Base-by-base conservation (phyloP, 2,797 vertebrate genomes). In the Anniella stebbinsi region DNA sequence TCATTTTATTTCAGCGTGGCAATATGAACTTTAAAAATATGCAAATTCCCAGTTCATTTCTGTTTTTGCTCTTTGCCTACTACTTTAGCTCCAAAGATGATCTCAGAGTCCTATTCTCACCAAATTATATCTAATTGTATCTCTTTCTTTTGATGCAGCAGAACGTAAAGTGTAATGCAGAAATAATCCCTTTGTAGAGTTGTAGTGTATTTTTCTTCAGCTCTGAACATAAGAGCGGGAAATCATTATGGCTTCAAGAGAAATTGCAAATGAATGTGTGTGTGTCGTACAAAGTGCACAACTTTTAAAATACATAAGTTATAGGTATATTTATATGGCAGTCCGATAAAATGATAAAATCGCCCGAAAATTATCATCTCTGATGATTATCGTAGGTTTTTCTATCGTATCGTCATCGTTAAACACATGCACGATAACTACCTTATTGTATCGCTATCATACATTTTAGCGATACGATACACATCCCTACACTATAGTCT, bases 171-270 rank as follows among this genome's bases (percentile, higher is more conserved):
- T 69, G 45, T 89, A 84, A 84, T 23, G 25, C 21, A 38, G n/a
- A 89, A 89, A 88, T 38, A 21, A 67, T 84, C 80, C 76, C 54
- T 54, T 54, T 82, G 33, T 66, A 45, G n/a, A 87, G 30, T 41
- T 63, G 21, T 41, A 12, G 2, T 67, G 36, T 69, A 67, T 84
- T 78, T 69, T 77, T 51, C 81, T 67, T 84, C 45, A 38, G 33
- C 72, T 75, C 23, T 51, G 17, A 67, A 84, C n/a, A 67, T 36
- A 48, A 77, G 41, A 13, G 67, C 2, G 54, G n/a, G 33, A 1
- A 36, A 25, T 33, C 23, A 33, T 2, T n/a, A n/a, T 23, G 75
- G 51, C 45, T 11, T 84, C 60, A 77, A 67, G 23, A 25, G 15
- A 78, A 30, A 87, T n/a, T n/a, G 10, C 15, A 77, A 23, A 67